Base-by-base conservation (phyloP, 2,888 invertebrate species). In the Limnephilus lunatus region DNA sequence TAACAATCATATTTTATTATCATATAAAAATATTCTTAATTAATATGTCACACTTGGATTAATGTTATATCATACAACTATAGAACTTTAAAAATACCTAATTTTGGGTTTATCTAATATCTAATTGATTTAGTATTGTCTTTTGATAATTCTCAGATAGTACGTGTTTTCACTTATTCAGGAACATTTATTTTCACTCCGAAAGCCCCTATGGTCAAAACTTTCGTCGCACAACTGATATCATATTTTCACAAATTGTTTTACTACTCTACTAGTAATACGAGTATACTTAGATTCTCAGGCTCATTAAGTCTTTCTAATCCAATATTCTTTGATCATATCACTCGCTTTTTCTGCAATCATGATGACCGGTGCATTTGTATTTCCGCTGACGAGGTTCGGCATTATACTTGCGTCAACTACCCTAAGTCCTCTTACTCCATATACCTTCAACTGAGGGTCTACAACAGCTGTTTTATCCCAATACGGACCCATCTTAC, bases 371-470 rank as follows among this genome's bases (percentile, higher is more conserved):
- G 98, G 98, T 0, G 98, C 98, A 94, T 98, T 98, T 0, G 98
- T 98, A 94, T 98, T 98, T 0, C 98, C 98, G 94, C 98, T 98
- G 0, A 98, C 98, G 93, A 98, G 95, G 94, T 97, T 98, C 0
- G 98, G 98, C 98, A 98, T 98, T 35, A 98, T 98, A 91, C 98
- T 98, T 0, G 98, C 98, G 94, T 98, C 98, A 93, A 98, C 97
- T 0, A 98, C 98, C 25, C 98, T 95, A 7, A 98, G 95, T 0
- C 98, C 98, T 93, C 97, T 97, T 0, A 98, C 96, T 0, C 98
- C 98, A 94, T 98, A 98, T 0, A 98, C 98, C 91, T 97, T 95
- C 12, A 98, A 95, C 94, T 98, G 97, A 2, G 97, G 97, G 95
- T 98, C 98, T 0, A 98, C 98, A 0, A 98, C 98, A 0, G 98